Evolutionary conservation across 2,797 vertebrate genomes (phyloP), one percentile per base, ranked within the genome.

Genomic region (Molossus alvarezi): DNA sequence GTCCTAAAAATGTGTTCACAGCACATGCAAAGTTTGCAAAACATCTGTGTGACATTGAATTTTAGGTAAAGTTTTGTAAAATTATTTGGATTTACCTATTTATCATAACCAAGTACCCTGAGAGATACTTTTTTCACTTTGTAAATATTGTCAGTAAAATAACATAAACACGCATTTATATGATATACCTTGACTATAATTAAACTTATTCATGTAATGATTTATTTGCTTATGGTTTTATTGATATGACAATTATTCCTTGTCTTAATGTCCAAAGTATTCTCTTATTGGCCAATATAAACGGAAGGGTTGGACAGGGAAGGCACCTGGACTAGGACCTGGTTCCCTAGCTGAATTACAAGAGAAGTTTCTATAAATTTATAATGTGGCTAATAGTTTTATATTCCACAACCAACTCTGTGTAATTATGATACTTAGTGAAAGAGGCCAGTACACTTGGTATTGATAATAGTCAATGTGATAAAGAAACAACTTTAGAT

Each of bases 111-210:
- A 88, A 53, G 8, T 21, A 53, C 9, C 37, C 29, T 58, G 6
- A 94, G 81, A 80, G 21, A 5, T 48, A n/a, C 2, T 72, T 84
- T 11, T 25, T 80, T 93, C 13, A 20, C 12, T 7, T 82, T n/a
- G 15, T n/a, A 91, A 84, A n/a, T 75, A 80, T 41, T 82, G 10
- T 84, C 69, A 80, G 79, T 65, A 51, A 88, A 53, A 76, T 71
- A 60, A 81, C 51, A 80, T 83, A 41, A 94, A 41, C 6, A 65
- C 37, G 8, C 0, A 29, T 51, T 85, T 77, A 15, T 77, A 48
- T 86, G 27, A 69, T 33, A 67, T 12, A 75, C 3, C 5, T 73
- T 29, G 8, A 77, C 60, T 75, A 3, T 10, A 41, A 45, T 81
- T 88, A 75, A 90, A 73, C 21, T 90, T 77, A 5, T 29, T 94